Evolutionary conservation across 2,888 invertebrate species (phyloP), one percentile per base, ranked within the genome.

Genomic region (Synergus japonicus): DNA sequence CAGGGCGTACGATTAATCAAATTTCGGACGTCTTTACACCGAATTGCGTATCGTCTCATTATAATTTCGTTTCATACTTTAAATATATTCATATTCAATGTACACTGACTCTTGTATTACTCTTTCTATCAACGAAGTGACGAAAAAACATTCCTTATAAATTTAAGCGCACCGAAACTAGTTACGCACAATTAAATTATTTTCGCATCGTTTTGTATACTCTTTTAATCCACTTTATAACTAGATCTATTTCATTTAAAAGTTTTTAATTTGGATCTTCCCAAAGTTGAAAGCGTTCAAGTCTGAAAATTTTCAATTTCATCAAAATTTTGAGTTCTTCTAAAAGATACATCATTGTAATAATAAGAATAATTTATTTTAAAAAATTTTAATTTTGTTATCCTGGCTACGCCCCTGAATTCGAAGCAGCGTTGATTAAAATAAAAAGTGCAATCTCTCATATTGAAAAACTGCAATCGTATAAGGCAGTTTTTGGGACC

Each of bases 61-160:
- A 69, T 69, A 69, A 69, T 69, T 49, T 69, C n/a, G n/a, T 69
- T 69, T 69, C 49, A 29, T 69, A 49, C 69, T 69, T 69, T 69
- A 69, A 69, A 69, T 69, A 49, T 69, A 69, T 69, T 69, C 49
- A 49, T 69, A 69, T 69, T 69, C 69, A 69, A 69, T 69, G 69
- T 69, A 69, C 22, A 49, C 29, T 64, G 15, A 37, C 64, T 64
- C 41, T 29, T 37, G 60, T 60, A 60, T 60, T 60, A 22, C 60
- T 60, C 60, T 60, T 60, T 60, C 12, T 12, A 60, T 60, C 10
- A 60, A 22, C 60, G 60, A 60, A 60, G 12, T 18, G 60, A 12
- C 64, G 37, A 64, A 13, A 13, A 64, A 64, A 64, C 13, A 64
- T 64, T 64, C 64, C 29, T 37, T 41, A 5, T 37, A 41, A 65